Base-by-base conservation (phyloP, 2,113 vertebrate species). In the Hemibagrus wyckioides region DNA sequence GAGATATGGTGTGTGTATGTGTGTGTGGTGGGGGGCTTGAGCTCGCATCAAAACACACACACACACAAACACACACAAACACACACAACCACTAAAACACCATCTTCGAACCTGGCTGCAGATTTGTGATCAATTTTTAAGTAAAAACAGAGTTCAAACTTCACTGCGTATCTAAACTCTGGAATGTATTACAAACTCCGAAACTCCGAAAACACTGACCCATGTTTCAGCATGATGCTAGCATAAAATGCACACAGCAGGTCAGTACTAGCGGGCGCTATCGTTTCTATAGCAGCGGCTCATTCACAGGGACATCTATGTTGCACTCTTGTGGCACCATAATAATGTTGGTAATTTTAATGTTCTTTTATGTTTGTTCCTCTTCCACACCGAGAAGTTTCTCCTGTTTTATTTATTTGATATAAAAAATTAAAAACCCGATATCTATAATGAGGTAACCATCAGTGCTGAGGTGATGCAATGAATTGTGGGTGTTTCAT, bases 1-100 rank as follows among this genome's bases (percentile, higher is more conserved):
- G 94, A 93, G 92, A 92, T 92, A 93, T 44, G 89, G 90, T 92
- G 90, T 89, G 91, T 86, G 65, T 0, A 80, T 85, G 89, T 92
- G 93, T 91, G 91, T 4, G 73, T 11, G 36, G 28, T 10, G 19
- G 39, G 9, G 23, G 23, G 44, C 41, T 15, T 15, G 11, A 41
- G 19, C 44, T 76, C 23, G 4, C 21, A 41, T 73, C 21, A 41
- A 41, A 39, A 21, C 36, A 67, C 28, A 63, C 61, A 63, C 23
- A 59, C 23, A 23, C 2, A 25, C 9, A 30, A 13, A 30, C n/a
- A n/a, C n/a, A 25, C 1, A 7, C 15, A 69, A 5, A 65, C 63
- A 71, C 14, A 67, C 65, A 69, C 1, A 69, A 30, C 2, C 21
- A 44, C 17, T 33, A 6, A 19, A 33, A 36, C 61, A 30, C 61